Evolutionary conservation across 2,113 vertebrate genomes (phyloP), one percentile per base, ranked within the genome.

Genomic region (Callopanchax toddi): DNA sequence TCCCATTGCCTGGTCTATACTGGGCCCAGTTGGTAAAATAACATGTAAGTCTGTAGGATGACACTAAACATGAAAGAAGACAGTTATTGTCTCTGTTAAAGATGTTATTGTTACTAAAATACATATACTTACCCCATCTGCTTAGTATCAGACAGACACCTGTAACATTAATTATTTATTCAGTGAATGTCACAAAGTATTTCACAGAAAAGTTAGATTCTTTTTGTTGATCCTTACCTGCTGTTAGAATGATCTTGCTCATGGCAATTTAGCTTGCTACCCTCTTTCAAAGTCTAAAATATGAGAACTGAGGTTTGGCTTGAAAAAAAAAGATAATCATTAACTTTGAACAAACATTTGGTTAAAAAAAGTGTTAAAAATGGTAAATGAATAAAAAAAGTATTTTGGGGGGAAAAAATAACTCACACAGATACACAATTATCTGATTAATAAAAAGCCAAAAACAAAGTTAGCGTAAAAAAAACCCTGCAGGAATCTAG

Each of bases 21-120:
- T 95, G 94, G 73, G 92, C 90, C 94, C 94, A 95, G 91, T 92
- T 95, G 78, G 90, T 93, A 79, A 94, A 95, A 82, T 96, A 96
- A 40, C 94, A 96, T 55, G 85, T 84, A 51, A 96, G 89, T 77
- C 92, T 85, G 59, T 87, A 93, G 40, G 92, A 90, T 61, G 88
- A 83, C 44, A 83, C 95, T 95, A 53, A 55, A 11, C 8, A 52
- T 1, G 5, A 17, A 34, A 37, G 2, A 59, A 29, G 2, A n/a
- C n/a, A n/a, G n/a, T n/a, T n/a, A n/a, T n/a, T n/a, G n/a, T n/a
- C n/a, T n/a, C n/a, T n/a, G n/a, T n/a, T n/a, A n/a, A n/a, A n/a
- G n/a, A n/a, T n/a, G n/a, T n/a, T n/a, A n/a, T n/a, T n/a, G n/a
- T 15, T 48, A 17, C 5, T 4, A 5, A 29, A 21, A 62, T 10